Conservation (phyloP, 1,140 invertebrate genomes). For the Lordiphosa mommai region DNA sequence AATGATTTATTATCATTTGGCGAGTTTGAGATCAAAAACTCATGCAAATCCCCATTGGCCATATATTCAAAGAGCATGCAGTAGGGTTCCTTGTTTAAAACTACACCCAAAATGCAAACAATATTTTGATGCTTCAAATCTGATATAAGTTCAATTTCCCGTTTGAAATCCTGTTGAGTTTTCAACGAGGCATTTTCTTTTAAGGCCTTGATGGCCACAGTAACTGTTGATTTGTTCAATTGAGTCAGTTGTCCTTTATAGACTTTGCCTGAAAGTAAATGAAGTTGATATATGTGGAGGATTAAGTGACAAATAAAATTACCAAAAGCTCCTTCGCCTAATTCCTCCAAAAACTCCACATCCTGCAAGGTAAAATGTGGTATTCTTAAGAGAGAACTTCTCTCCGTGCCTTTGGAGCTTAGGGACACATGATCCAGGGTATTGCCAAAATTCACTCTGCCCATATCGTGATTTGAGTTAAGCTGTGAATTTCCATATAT, state of each 20-base stretch:
- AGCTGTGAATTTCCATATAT: conserved; percentile 86
- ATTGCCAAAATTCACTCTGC: conserved; percentile 61
- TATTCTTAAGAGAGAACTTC: conserved; percentile 82
- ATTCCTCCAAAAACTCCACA: conserved; percentile 94
- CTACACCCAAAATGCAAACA: conserved; percentile 95
- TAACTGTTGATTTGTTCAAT: conserved; percentile 84
- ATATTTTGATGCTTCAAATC: conserved; percentile 97
- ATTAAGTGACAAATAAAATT: conserved; percentile 57
- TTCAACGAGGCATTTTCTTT: conserved; percentile 96
- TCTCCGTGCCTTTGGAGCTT: conserved; percentile 78
- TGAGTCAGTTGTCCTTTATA: conserved; percentile 94
- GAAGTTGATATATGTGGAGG: neutral
- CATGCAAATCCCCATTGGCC: conserved; percentile 96
- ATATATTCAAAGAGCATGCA: conserved; percentile 99
- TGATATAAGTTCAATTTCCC: conserved; percentile 95
- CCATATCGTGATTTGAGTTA: conserved; percentile 89
- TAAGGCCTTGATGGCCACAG: conserved; percentile 95
- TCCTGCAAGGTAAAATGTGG: conserved; percentile 88
- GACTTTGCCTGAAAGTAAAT: conserved; percentile 85
- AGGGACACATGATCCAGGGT: conserved; percentile 31
- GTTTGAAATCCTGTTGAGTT: conserved; percentile 93
- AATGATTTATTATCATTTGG: conserved; percentile 89
- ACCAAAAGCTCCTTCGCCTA: conserved; percentile 98
- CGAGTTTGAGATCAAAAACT: conserved; percentile 94
- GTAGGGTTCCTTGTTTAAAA: conserved; percentile 93